Conservation (phyloP, 2,797 vertebrate genomes). For the Falco novaeseelandiae region DNA sequence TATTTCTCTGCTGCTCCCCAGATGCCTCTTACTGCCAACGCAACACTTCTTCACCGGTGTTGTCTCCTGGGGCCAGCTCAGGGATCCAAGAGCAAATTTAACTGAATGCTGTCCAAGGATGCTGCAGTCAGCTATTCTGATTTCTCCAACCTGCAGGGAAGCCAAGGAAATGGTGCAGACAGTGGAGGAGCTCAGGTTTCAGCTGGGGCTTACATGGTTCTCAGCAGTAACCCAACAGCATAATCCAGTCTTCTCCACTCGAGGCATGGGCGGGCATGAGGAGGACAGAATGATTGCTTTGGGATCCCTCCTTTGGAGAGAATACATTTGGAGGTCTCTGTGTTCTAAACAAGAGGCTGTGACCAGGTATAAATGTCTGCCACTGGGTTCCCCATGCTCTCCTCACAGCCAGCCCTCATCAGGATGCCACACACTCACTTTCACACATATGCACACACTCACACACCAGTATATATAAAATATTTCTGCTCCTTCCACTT, state of each 20-base stretch:
- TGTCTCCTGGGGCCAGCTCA: background rate
- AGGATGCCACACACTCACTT: background rate
- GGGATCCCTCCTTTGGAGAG: background rate
- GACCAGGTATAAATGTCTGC: background rate
- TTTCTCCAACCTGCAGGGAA: background rate
- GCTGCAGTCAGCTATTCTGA: background rate
- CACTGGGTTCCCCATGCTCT: background rate
- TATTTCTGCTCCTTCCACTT: slow-evolving; percentile 61
- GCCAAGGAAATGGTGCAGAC: background rate
- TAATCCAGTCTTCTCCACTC: background rate
- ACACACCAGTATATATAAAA: background rate
- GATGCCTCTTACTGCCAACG: background rate
- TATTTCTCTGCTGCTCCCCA: background rate
- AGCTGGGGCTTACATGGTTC: background rate
- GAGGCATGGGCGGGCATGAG: background rate
- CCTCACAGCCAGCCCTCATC: background rate
- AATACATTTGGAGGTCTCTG: background rate
- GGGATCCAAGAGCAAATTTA: background rate
- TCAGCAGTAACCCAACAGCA: background rate
- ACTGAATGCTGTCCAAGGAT: background rate
- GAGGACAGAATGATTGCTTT: background rate
- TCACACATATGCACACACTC: background rate
- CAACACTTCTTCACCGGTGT: background rate
- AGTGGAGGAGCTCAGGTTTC: background rate
- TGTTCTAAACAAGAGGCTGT: background rate